A percentile compares a stretch with the other conserved stretches of the same genome.
Evolutionary conservation across 2,888 invertebrate genomes (phyloP).

Genomic region (Diogma glabrata): DNA sequence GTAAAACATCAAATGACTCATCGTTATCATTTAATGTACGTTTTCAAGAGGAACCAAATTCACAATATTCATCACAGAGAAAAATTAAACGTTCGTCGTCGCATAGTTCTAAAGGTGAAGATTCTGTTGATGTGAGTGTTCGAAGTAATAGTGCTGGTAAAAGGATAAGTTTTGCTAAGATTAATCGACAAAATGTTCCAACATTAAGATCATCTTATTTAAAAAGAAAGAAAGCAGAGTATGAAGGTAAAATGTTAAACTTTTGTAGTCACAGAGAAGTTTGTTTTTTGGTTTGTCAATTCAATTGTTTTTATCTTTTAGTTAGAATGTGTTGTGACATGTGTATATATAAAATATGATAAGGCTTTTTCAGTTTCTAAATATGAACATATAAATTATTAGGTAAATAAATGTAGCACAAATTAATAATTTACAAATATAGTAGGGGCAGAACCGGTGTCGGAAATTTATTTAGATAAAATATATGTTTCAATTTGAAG

Average conservation of each 20-base stretch:
- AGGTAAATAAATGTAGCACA: no score
- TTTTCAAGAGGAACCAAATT: background rate
- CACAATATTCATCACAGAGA: background rate
- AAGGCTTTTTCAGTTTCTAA: no score
- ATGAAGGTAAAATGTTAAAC: slow-evolving; percentile 29
- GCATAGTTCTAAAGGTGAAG: background rate
- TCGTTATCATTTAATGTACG: slow-evolving; percentile 4
- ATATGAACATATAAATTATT: no score
- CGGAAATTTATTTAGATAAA: no score
- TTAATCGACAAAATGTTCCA: slow-evolving; percentile 4
- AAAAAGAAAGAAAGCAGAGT: slow-evolving; percentile 30
- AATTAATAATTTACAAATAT: no score
- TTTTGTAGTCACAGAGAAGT: background rate
- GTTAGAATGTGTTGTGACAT: no score
- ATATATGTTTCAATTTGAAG: no score
- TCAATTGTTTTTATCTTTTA: no score
- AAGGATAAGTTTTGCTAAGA: background rate
- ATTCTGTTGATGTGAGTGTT: slow-evolving; percentile 1
- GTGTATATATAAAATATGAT: no score
- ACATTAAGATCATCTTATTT: slow-evolving; percentile 33
- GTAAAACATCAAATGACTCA: background rate
- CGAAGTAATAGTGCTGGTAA: slow-evolving; percentile 5
- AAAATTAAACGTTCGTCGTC: slow-evolving; percentile 6
- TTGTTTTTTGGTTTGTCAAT: no score
- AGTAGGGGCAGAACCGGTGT: no score